Evolutionary conservation across 2,888 invertebrate species (phyloP).

Genomic region (Tetropium fuscum): DNA sequence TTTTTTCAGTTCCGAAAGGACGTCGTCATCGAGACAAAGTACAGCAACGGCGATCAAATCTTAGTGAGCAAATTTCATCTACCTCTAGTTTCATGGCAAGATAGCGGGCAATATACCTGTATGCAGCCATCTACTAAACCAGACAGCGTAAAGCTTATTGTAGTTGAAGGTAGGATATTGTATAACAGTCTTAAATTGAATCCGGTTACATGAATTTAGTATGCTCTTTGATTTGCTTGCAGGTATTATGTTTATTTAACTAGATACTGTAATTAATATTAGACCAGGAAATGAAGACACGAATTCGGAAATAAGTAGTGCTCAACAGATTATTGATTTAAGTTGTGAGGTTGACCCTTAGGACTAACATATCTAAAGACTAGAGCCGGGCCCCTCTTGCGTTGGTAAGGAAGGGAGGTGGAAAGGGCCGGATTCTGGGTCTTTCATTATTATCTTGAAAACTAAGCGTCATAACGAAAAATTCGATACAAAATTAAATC

Average conservation of each 20-base stretch:
- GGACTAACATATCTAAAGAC: too few species aligned
- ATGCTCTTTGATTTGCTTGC: conserved; percentile 1
- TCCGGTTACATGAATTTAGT: conserved; percentile 21
- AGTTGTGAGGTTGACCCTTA: too few species aligned
- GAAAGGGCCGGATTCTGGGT: too few species aligned
- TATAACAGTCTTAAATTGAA: conserved; percentile 16
- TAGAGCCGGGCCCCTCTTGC: too few species aligned
- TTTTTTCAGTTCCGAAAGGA: conserved; percentile 35
- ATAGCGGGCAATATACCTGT: conserved; percentile 75
- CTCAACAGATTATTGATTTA: too few species aligned
- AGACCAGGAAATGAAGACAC: background rate
- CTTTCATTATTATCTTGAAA: too few species aligned
- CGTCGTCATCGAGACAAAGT: conserved; percentile 72
- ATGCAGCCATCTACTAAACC: conserved; percentile 71
- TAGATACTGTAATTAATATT: conserved; percentile 9
- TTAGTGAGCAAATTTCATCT: conserved; percentile 73
- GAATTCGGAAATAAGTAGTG: too few species aligned
- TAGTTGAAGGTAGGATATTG: conserved; percentile 72
- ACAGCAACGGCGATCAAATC: conserved; percentile 67
- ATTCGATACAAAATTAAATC: too few species aligned
- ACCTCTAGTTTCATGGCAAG: conserved; percentile 69
- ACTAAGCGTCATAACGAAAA: too few species aligned
- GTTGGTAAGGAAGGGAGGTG: too few species aligned
- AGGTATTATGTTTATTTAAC: conserved; percentile 11
- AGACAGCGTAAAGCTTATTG: conserved; percentile 72